Evolutionary conservation across 2,888 invertebrate genomes (phyloP), one percentile per base, ranked within the genome.

Genomic region (Tachina lurida): DNA sequence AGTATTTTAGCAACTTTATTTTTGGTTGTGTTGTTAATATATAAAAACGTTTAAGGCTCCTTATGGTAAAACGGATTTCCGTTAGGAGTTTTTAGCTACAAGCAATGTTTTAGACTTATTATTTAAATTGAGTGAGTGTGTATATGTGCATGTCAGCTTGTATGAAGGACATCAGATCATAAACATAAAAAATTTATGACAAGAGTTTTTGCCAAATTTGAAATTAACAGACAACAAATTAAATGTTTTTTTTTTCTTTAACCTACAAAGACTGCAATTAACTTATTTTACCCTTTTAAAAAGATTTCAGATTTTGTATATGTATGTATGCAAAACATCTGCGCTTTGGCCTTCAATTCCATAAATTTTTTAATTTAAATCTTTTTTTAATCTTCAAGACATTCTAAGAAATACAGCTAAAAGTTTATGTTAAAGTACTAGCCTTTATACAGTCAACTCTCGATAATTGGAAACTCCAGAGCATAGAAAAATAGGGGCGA

Each of bases 11-110:
- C n/a, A 71, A 71, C 12, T 62, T 74, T 71, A 1, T 19, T n/a
- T 13, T 10, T n/a, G 39, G 8, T 17, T 17, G n/a, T 71, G 5
- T 45, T 75, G 22, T 47, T 56, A 54, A 75, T n/a, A n/a, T n/a
- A n/a, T 60, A 70, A 70, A 84, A 84, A 74, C 60, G 60, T 65
- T 60, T 62, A 79, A 41, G 54, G 17, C 45, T 22, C 88, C 88
- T 89, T 88, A 31, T 15, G 89, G 63, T 89, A 90, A 90, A 90
- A 88, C 90, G 91, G 89, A 91, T 91, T 90, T 91, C 91, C 91
- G 89, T 90, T 88, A 89, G 80, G 52, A 73, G 80, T 62, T 76
- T 31, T 67, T 12, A 73, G 67, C n/a, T 45, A 49, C 65, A 80
- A 67, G 60, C 49, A 65, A 77, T 65, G 78, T 65, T 71, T 70